phyloP scores from a whole-genome alignment of 2,113 vertebrate genomes.

The Lampris megalopsis region DNA sequence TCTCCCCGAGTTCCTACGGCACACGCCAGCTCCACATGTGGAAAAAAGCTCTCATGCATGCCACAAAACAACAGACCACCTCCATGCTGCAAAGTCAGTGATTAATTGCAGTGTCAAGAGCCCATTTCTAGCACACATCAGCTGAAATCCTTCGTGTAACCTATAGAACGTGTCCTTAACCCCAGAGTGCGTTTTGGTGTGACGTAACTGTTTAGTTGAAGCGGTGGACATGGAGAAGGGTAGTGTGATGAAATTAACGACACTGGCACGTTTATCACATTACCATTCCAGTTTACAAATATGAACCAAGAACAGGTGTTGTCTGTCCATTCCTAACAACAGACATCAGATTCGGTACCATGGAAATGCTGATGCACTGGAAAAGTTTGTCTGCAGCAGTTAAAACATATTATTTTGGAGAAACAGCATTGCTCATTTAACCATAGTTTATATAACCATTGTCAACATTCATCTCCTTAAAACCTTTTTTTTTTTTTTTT shows the following conservation, averaged over 20 bases:
- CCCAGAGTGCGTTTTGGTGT: slow-evolving; percentile 2
- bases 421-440: slow-evolving; percentile 44
- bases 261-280: slow-evolving; percentile 31
- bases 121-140: slow-evolving; percentile 45
- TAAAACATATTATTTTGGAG: slow-evolving; percentile 56
- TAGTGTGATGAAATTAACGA: slow-evolving; percentile 26
- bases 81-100: slow-evolving; percentile 51
- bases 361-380: slow-evolving; percentile 74
- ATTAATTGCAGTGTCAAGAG: slow-evolving; percentile 66
- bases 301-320: slow-evolving; percentile 70
- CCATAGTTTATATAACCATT: slow-evolving; percentile 34
- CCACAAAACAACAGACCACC: slow-evolving; percentile 60
- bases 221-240: slow-evolving; percentile 28
- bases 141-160: slow-evolving; percentile 24
- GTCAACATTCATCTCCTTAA: slow-evolving; percentile 25
- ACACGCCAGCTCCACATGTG: slow-evolving; percentile 68
- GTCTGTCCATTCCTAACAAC: slow-evolving; percentile 51
- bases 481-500: background rate
- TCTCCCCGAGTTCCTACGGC: slow-evolving; percentile 47
- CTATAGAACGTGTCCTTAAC: slow-evolving; percentile 34
- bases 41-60: slow-evolving; percentile 68
- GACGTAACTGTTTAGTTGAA: slow-evolving; percentile 3
- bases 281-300: slow-evolving; percentile 58
- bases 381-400: slow-evolving; percentile 50
- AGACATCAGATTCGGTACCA: slow-evolving; percentile 38